phyloP scores from a whole-genome alignment of 2,113 vertebrate species.

The Puffinus mauretanicus region DNA sequence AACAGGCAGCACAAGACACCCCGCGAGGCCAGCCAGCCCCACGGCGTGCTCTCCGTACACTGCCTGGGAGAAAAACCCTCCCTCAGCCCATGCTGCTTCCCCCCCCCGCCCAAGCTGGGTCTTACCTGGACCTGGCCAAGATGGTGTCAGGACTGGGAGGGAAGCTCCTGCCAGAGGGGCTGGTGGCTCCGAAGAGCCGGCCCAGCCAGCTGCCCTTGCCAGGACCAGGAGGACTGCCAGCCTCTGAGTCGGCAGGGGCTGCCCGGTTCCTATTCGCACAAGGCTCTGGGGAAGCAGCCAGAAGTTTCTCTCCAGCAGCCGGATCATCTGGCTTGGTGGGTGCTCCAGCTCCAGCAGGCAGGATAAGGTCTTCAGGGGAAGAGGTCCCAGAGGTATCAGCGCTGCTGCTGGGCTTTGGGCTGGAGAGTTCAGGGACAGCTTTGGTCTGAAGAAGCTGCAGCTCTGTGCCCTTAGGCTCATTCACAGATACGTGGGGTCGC shows the following conservation, averaged over 20 bases:
- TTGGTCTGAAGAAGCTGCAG: constrained; percentile 1
- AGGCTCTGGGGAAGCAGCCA: background rate
- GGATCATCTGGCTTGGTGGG: too few species aligned
- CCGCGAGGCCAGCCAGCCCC: accelerated
- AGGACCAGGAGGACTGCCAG: background rate
- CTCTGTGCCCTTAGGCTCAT: background rate
- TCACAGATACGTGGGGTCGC: accelerated
- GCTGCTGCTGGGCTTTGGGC: background rate
- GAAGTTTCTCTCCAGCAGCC: background rate
- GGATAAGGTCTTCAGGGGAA: background rate
- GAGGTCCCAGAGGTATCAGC: background rate
- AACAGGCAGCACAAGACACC: accelerated
- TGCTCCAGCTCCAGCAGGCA: background rate
- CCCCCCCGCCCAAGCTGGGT: background rate
- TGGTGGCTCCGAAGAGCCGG: constrained; percentile 84
- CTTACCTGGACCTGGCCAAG: constrained; percentile 62
- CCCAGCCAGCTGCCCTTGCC: constrained; percentile 71
- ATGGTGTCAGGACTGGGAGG: background rate
- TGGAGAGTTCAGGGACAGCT: accelerated
- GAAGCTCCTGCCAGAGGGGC: background rate
- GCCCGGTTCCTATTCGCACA: accelerated
- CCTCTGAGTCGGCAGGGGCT: background rate
- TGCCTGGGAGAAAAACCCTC: background rate
- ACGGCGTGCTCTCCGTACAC: accelerated
- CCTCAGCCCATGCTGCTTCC: accelerated